Evolutionary conservation across 2,797 vertebrate species (phyloP).

Genomic region (Micrastur ruficollis): DNA sequence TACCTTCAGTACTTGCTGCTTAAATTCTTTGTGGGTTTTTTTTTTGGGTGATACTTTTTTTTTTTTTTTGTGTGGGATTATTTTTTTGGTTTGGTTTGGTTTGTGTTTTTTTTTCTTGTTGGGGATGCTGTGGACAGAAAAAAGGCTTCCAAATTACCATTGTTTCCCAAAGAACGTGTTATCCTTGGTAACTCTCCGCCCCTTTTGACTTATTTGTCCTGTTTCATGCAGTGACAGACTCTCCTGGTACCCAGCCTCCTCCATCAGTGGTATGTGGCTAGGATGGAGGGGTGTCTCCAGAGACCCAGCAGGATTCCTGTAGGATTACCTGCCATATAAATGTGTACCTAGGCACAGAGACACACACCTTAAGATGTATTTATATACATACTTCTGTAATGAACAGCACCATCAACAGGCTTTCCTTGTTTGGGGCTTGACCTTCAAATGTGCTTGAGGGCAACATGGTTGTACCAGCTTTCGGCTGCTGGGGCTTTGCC

Average conservation of each 20-base stretch:
- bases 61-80: no score
- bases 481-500: background rate
- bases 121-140: background rate
- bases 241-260: background rate
- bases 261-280: background rate
- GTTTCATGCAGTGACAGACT: background rate
- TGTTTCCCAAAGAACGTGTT: background rate
- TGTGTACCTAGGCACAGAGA: background rate
- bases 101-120: background rate
- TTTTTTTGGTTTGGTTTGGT: background rate
- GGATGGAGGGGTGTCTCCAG: background rate
- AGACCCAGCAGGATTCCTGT: background rate
- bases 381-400: background rate
- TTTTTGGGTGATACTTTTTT: background rate
- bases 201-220: background rate
- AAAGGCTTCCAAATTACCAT: background rate
- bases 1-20: background rate
- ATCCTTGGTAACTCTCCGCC: background rate
- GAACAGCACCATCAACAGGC: background rate
- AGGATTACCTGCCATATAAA: background rate
- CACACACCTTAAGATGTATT: background rate
- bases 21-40: background rate
- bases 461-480: background rate
- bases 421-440: background rate
- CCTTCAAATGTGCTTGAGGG: background rate